A percentile compares a stretch with the other conserved stretches of the same genome.
These are phyloP conservation scores for Malthinus seriepunctatus DNA, from an alignment of 2,888 invertebrate genomes.

Conservation along the genomic window DNA sequence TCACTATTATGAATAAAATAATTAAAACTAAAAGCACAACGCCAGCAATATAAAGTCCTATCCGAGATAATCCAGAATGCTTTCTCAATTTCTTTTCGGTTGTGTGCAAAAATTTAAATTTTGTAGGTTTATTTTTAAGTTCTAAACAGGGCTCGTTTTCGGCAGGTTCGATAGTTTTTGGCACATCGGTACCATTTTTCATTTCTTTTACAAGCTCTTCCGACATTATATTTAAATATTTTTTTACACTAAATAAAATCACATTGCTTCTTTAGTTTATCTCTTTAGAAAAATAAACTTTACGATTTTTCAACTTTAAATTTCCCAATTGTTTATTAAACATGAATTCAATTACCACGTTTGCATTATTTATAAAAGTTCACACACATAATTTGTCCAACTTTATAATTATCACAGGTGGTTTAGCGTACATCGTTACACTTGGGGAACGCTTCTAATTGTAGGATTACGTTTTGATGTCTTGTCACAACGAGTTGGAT, in stretches of 20 bases:
- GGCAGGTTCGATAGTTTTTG: constrained; percentile 32
- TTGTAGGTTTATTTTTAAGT: constrained; percentile 23
- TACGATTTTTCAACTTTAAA: background rate
- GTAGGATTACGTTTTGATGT: too few species aligned
- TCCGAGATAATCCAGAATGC: constrained; percentile 43
- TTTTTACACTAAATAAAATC: background rate
- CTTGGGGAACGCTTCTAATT: too few species aligned
- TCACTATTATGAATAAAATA: constrained; percentile 53
- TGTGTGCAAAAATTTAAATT: constrained; percentile 31
- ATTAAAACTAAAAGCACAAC: constrained; percentile 45
- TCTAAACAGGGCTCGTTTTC: constrained; percentile 47
- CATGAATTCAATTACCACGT: too few species aligned
- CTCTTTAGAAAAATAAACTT: too few species aligned
- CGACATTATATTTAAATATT: constrained; percentile 20
- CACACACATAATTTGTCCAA: too few species aligned
- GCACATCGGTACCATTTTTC: constrained; percentile 32
- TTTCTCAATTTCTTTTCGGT: constrained; percentile 39
- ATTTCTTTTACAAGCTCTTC: constrained; percentile 23
- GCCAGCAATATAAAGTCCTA: constrained; percentile 40
- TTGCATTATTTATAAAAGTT: too few species aligned
- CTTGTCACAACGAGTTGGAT: too few species aligned
- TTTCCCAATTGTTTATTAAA: background rate
- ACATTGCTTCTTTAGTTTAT: background rate
- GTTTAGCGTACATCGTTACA: too few species aligned
- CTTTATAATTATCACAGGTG: too few species aligned